Evolutionary conservation across 2,888 invertebrate species (phyloP).

Genomic region (Pseudanteris insignis): DNA sequence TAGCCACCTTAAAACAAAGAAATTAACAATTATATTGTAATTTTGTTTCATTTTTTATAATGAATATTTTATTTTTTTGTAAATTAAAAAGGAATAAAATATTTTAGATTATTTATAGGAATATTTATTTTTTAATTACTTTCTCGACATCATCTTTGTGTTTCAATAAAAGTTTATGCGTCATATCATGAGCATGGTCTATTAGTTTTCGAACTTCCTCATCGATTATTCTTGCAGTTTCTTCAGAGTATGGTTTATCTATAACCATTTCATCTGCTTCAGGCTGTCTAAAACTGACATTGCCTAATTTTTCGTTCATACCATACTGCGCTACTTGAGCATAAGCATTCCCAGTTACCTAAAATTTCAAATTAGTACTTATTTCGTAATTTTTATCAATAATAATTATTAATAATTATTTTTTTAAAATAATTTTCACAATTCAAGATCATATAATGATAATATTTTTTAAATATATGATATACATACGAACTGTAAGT

Average conservation of each 20-base stretch:
- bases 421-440: not conserved
- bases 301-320: constrained; percentile 97
- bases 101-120: no score
- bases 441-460: not conserved
- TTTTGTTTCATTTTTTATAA: no score
- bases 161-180: constrained; percentile 77
- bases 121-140: constrained; percentile 68
- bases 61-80: no score
- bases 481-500: no score
- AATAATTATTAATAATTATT: no score
- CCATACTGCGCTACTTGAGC: constrained; percentile 97
- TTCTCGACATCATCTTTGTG: constrained; percentile 90
- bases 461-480: constrained; percentile 70
- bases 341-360: constrained; percentile 92
- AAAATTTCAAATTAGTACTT: not conserved
- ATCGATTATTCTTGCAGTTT: constrained; percentile 95
- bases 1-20: constrained; percentile 76
- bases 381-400: not conserved
- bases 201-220: constrained; percentile 86
- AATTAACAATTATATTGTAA: no score
- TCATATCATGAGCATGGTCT: constrained; percentile 80
- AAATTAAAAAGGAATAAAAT: no score
- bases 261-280: constrained; percentile 91
- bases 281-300: constrained; percentile 95
- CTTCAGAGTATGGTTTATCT: constrained; percentile 98